Base-by-base conservation (phyloP, 2,797 vertebrate genomes). In the Taeniopygia guttata region DNA sequence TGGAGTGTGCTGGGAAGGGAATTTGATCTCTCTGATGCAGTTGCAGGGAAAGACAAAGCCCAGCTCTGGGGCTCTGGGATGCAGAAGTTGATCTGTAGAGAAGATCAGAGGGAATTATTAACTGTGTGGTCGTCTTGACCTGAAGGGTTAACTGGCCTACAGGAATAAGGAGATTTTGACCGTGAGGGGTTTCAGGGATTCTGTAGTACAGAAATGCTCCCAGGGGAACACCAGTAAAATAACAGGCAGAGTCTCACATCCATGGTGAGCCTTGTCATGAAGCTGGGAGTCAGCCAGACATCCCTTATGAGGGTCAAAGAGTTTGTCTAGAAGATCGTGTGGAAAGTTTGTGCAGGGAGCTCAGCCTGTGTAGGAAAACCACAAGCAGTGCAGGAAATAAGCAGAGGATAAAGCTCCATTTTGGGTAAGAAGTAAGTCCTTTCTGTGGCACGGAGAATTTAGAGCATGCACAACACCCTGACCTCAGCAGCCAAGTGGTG, bases 131-230 rank as follows among this genome's bases (percentile, higher is more conserved):
- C 58, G 17, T 73, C 55, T 40, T 1, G 8, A 68, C n/a, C 36
- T 27, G 40, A 63, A 87, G 69, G 58, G 54, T 76, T 72, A 72
- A 26, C 25, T 27, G 26, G 34, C 32, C 34, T 49, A 13, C 0
- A 0, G 40, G 22, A 80, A 13, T 58, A 58, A 40, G 43, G 51
- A 83, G 48, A 30, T 68, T 11, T 19, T 0, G 1, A 38, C 25
- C 1, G 0, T 66, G 34, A 16, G 1, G 9, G 5, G 10, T 58
- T 79, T 43, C 58, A 75, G 34, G 34, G 27, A 29, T 67, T 43
- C 82, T 62, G 18, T 70, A 30, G 48, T 29, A 48, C 25, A 52
- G 29, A 51, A 58, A 16, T 58, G 43, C 11, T 45, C 12, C 75
- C 23, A n/a, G 19, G 19, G 36, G 27, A 51, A 45, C 32, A 51